phyloP scores from a whole-genome alignment of 1,140 invertebrate genomes.

The Galendromus occidentalis region DNA sequence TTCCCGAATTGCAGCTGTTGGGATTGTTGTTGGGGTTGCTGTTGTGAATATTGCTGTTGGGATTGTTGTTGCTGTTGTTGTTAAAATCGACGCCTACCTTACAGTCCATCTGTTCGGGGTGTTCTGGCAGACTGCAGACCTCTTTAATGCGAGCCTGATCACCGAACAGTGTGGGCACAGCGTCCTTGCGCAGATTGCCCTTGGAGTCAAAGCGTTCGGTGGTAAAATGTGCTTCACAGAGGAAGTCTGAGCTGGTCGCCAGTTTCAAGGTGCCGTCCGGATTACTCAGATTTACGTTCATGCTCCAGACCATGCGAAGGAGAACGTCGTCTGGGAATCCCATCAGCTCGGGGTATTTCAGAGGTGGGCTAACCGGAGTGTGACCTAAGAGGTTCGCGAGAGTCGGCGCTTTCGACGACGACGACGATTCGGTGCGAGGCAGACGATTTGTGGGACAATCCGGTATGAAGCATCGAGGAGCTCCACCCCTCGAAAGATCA shows the following conservation, averaged over 20 bases:
- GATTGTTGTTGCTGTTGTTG: not conserved
- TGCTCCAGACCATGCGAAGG: conserved; percentile 6
- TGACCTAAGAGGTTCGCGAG: conserved; percentile 1
- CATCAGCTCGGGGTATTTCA: not conserved
- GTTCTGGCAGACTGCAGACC: not conserved
- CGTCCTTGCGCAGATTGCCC: conserved; percentile 9
- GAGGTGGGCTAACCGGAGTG: not conserved
- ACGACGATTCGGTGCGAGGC: not conserved
- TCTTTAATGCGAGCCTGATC: conserved; percentile 1
- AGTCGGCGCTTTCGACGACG: not conserved
- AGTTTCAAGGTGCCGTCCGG: conserved; percentile 6
- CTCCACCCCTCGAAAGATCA: not conserved
- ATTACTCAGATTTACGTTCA: conserved; percentile 10
- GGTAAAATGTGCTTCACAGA: conserved; percentile 8
- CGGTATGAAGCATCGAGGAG: not conserved
- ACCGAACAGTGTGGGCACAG: conserved; percentile 5
- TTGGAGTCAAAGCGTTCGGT: conserved; percentile 9
- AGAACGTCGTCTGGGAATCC: conserved; percentile 8
- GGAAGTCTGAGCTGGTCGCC: not conserved
- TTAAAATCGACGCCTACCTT: conserved; percentile 8
- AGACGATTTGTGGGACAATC: not conserved
- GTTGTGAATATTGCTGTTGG: not conserved
- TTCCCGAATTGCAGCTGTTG: not conserved
- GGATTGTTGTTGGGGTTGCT: not conserved
- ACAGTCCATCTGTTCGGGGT: conserved; percentile 11